Evolutionary conservation across 1,140 invertebrate genomes (phyloP), one percentile per base, ranked within the genome.

Genomic region (Drosophila teissieri): DNA sequence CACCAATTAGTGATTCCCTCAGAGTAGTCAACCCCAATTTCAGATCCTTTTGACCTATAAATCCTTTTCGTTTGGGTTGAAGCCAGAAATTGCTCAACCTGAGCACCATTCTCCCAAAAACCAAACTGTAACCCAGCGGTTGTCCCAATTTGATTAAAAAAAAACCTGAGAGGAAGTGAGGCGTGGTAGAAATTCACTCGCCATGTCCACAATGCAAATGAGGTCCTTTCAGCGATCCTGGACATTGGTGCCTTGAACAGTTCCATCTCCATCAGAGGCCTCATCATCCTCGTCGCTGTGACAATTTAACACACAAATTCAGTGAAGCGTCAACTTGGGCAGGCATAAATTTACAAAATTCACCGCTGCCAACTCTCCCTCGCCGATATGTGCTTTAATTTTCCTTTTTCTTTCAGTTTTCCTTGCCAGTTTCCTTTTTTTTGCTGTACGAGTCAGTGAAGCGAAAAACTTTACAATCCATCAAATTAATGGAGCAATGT

Each of bases 401-500:
- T 88, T 84, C 63, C 63, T 81, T 74, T 85, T 80, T 53, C 77
- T 80, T 80, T 55, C 83, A 64, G 51, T 79, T 88, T 86, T 58
- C 45, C 55, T 61, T 53, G 36, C 19, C 24, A 19, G 40, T 42
- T 42, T 31, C 42, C 12, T 11, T 60, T 79, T 49, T 73, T 68
- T 61, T 54, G 53, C 56, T 46, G 58, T 46, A 53, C 57, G 72
- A 84, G 73, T 74, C 78, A 74, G 51, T 89, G 77, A 84, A 90
- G 84, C 84, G 65, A 67, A 84, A 89, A 89, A 89, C 84, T 89
- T 89, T 89, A 89, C 84, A 89, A 89, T 89, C 84, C 84, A 89
- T 89, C 84, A 89, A 89, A 89, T 89, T 89, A 89, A 89, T 89
- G 84, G 85, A 89, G 84, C 84, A 89, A 89, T 89, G 84, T 89